A percentile compares a stretch with the other conserved stretches of the same genome.
Evolutionary conservation across 2,888 invertebrate species (phyloP).

Genomic region (Aphidius colemani): DNA sequence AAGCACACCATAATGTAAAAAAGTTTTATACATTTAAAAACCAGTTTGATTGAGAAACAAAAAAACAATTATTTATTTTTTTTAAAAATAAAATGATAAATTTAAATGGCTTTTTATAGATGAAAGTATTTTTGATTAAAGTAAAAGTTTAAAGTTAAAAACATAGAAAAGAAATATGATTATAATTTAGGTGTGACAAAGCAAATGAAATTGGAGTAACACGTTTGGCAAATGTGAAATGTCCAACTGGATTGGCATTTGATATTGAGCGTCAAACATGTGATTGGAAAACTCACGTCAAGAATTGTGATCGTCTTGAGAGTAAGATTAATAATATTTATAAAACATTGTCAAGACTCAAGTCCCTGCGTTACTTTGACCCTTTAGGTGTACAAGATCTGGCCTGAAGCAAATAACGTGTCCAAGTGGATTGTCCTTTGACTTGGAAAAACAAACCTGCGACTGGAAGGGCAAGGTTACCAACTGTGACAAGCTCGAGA

Average conservation of each 20-base stretch:
- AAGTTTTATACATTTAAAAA: too few species aligned
- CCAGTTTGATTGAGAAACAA: too few species aligned
- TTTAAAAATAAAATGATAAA: background rate
- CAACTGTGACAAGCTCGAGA: constrained; percentile 95
- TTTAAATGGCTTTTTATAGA: too few species aligned
- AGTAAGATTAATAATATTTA: constrained; percentile 70
- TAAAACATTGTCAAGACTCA: constrained; percentile 46
- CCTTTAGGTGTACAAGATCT: constrained; percentile 89
- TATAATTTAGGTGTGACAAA: constrained; percentile 81
- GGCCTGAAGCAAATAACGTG: constrained; percentile 96
- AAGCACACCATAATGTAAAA: too few species aligned
- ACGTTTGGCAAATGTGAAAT: constrained; percentile 86
- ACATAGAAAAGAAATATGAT: constrained; percentile 2
- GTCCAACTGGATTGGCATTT: constrained; percentile 89
- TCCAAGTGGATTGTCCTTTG: constrained; percentile 95
- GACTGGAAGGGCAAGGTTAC: constrained; percentile 98
- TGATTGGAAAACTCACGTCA: constrained; percentile 95
- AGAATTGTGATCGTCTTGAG: constrained; percentile 91
- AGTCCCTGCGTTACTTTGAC: constrained; percentile 63
- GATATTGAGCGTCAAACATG: constrained; percentile 94
- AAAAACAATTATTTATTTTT: too few species aligned
- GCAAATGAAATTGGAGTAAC: constrained; percentile 85
- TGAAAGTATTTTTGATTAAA: too few species aligned
- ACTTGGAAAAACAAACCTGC: constrained; percentile 97
- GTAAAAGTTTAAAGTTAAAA: too few species aligned